phyloP scores from a whole-genome alignment of 1,140 invertebrate species.

The Nilaparvata lugens region DNA sequence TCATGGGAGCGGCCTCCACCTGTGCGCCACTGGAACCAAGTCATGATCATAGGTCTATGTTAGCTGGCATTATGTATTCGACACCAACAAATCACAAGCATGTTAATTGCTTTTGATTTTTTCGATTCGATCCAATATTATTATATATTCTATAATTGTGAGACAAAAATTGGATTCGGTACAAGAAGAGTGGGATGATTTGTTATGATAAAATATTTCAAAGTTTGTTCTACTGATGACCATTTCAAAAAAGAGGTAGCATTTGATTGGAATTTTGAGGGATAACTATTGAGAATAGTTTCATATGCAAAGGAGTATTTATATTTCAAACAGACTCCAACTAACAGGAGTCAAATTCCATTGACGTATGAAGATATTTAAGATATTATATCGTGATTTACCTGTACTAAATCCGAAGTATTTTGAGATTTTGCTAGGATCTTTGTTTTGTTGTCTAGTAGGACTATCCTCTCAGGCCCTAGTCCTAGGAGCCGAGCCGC shows the following conservation, averaged over 20 bases:
- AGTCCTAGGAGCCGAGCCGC: conserved; percentile 52
- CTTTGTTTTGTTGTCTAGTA: conserved; percentile 55
- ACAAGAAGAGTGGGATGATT: no score
- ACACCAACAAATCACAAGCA: conserved; percentile 26
- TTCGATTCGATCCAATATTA: conserved; percentile 23
- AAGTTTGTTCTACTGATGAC: no score
- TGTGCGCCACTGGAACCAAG: conserved; percentile 46
- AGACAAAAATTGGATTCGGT: no score
- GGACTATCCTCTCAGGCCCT: conserved; percentile 47
- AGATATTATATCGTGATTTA: no score
- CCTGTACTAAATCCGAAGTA: conserved; percentile 49
- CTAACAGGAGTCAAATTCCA: no score
- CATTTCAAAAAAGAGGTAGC: no score
- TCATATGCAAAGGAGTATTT: no score
- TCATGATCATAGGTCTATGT: not conserved
- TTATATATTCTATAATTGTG: not conserved
- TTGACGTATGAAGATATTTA: no score
- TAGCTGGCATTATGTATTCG: conserved; percentile 12
- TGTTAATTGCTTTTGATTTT: conserved; percentile 28
- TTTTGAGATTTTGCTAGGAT: conserved; percentile 48
- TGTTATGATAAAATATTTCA: no score
- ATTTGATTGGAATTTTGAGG: no score
- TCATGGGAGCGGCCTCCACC: conserved; percentile 54
- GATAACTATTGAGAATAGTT: no score
- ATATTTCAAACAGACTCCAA: no score